Evolutionary conservation across 2,888 invertebrate species (phyloP).

Genomic region (Lysandra bellargus): DNA sequence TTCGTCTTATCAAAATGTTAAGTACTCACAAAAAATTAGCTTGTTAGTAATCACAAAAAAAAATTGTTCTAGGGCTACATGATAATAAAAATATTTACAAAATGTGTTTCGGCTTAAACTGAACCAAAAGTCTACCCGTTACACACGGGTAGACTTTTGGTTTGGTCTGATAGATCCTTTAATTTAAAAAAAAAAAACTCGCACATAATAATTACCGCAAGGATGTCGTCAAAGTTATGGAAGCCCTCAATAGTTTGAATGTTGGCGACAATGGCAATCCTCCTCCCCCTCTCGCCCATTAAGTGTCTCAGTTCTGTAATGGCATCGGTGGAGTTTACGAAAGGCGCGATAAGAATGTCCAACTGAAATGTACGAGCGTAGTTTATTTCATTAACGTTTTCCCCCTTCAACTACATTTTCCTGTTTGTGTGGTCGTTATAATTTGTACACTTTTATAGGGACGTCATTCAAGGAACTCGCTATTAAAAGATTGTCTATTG

Average conservation of each 20-base stretch:
- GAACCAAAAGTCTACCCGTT: neutral
- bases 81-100: no score
- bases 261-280: conserved; percentile 63
- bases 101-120: no score
- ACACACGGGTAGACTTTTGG: no score
- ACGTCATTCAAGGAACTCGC: neutral
- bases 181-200: neutral
- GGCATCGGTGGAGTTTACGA: conserved; percentile 50
- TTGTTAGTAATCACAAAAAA: no score
- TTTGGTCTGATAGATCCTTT: neutral
- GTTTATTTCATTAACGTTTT: conserved; percentile 40
- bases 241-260: conserved; percentile 66
- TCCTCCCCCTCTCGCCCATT: conserved; percentile 67
- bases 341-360: conserved; percentile 65
- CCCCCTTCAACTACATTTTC: conserved; percentile 34
- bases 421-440: conserved; percentile 31
- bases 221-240: conserved; percentile 61
- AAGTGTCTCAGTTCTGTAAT: conserved; percentile 57
- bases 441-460: neutral
- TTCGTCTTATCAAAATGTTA: no score
- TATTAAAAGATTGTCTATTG: neutral
- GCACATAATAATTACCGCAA: conserved; percentile 49
- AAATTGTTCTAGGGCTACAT: no score
- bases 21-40: no score
- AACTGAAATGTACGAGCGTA: conserved; percentile 53